Evolutionary conservation across 2,113 vertebrate species (phyloP).

Genomic region (Pimephales promelas): DNA sequence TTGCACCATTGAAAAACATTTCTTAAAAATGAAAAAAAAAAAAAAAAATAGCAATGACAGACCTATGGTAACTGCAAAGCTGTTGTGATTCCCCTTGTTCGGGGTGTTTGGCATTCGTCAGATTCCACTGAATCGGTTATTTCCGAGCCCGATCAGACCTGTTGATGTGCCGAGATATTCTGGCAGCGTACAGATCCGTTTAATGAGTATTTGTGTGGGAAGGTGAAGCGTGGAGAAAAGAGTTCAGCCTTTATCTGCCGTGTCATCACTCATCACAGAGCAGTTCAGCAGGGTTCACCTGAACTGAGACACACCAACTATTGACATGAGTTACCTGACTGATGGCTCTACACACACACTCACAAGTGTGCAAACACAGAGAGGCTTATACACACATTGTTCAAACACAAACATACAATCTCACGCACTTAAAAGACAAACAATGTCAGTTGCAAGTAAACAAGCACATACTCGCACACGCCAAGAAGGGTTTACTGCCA

Average conservation of each 20-base stretch:
- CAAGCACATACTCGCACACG: slow-evolving; percentile 3
- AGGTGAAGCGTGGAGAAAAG: slow-evolving; percentile 48
- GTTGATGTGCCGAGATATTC: slow-evolving; percentile 49
- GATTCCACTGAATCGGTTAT: slow-evolving; percentile 6
- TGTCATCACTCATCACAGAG: slow-evolving; percentile 54
- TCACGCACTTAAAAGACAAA: slow-evolving; percentile 4
- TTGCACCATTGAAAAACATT: background rate
- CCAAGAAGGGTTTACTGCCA: background rate
- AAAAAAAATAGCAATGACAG: slow-evolving; percentile 22
- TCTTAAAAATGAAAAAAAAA: background rate
- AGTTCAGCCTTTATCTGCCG: slow-evolving; percentile 49
- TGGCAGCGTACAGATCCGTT: slow-evolving; percentile 37
- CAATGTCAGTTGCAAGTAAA: slow-evolving; percentile 1
- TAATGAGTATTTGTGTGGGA: slow-evolving; percentile 56
- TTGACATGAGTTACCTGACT: slow-evolving; percentile 46
- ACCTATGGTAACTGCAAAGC: background rate
- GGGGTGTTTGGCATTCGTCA: background rate
- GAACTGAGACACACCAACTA: slow-evolving; percentile 50
- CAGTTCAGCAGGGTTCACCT: slow-evolving; percentile 52
- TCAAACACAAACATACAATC: slow-evolving; percentile 11
- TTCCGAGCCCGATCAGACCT: slow-evolving; percentile 27
- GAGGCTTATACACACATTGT: slow-evolving; percentile 4
- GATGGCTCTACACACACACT: slow-evolving; percentile 12
- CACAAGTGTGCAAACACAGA: slow-evolving; percentile 12
- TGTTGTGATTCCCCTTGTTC: slow-evolving; percentile 1